Percentiles rank a stretch among this genome's conserved stretches.
Conservation (phyloP, 2,113 vertebrate genomes). For the Microtus ochrogaster region DNA sequence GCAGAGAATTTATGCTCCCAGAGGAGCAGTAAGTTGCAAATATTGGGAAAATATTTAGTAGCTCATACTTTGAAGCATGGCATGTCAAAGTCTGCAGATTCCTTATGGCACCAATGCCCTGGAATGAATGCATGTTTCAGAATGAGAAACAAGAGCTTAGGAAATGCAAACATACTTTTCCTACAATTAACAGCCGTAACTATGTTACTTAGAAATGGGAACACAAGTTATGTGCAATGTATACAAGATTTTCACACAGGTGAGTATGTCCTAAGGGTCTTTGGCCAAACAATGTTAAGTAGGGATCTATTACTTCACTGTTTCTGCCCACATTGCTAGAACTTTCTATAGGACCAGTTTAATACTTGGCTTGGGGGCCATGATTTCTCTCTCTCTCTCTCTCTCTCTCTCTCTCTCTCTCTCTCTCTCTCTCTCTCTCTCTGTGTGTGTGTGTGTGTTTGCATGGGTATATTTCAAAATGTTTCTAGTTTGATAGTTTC, state of each 20-base stretch:
- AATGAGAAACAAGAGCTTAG: background rate
- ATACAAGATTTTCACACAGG: background rate
- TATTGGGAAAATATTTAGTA: background rate
- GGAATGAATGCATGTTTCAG: background rate
- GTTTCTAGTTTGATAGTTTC: background rate
- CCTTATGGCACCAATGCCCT: background rate
- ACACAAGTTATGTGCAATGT: background rate
- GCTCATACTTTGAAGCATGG: background rate
- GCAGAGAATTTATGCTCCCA: background rate
- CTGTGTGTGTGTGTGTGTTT: background rate
- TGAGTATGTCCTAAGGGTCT: conserved; percentile 3
- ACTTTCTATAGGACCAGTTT: conserved; percentile 9
- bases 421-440: background rate
- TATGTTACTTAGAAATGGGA: conserved; percentile 29
- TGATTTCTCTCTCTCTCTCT: background rate
- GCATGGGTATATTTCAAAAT: background rate
- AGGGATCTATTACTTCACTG: background rate
- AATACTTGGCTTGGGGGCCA: background rate
- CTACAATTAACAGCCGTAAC: background rate
- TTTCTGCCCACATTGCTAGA: background rate
- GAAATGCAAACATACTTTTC: background rate
- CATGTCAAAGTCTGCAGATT: conserved; percentile 3
- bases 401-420: background rate
- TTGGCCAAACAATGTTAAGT: conserved; percentile 9
- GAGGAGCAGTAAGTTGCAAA: background rate